Evolutionary conservation across 1,140 invertebrate genomes (phyloP).

Genomic region (Drosophila tristis): DNA sequence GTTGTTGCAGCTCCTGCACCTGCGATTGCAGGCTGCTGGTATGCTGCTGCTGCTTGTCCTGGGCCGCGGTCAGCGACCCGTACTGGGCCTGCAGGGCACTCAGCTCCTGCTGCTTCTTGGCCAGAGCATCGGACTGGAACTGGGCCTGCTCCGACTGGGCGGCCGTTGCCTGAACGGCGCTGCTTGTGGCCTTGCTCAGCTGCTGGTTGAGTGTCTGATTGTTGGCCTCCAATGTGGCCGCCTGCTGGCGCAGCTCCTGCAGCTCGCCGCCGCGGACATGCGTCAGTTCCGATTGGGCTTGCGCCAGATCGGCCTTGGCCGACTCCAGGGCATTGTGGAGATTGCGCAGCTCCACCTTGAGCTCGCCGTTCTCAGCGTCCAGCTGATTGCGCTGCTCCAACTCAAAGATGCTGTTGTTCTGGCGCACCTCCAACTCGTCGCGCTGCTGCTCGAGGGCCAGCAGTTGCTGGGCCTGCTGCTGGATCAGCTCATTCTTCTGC

Average conservation of each 20-base stretch:
- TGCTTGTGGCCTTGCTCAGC: slow-evolving; percentile 54
- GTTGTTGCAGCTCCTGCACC: slow-evolving; percentile 62
- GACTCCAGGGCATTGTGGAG: slow-evolving; percentile 72
- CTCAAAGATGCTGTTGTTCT: slow-evolving; percentile 78
- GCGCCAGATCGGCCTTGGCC: slow-evolving; percentile 52
- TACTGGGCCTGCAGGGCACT: slow-evolving; percentile 47
- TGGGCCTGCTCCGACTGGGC: slow-evolving; percentile 65
- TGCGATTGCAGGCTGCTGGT: slow-evolving; percentile 57
- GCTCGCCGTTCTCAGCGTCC: slow-evolving; percentile 68
- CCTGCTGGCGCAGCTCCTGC: slow-evolving; percentile 56
- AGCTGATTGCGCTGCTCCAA: slow-evolving; percentile 73
- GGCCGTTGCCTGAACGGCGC: slow-evolving; percentile 48
- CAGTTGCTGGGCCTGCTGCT: slow-evolving; percentile 63
- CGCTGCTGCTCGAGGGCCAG: slow-evolving; percentile 68
- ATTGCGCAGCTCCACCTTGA: slow-evolving; percentile 72
- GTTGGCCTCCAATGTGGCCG: slow-evolving; percentile 35
- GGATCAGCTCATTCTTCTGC: slow-evolving; percentile 71
- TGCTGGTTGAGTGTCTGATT: slow-evolving; percentile 47
- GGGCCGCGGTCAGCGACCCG: slow-evolving; percentile 41
- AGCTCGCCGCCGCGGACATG: slow-evolving; percentile 61
- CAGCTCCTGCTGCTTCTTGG: slow-evolving; percentile 40
- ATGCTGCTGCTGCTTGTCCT: slow-evolving; percentile 54
- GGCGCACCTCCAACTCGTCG: slow-evolving; percentile 74
- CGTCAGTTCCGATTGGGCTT: slow-evolving; percentile 55
- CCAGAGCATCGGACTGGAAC: slow-evolving; percentile 50